Evolutionary conservation across 2,888 invertebrate species (phyloP).

Genomic region (Lasius fuliginosus): DNA sequence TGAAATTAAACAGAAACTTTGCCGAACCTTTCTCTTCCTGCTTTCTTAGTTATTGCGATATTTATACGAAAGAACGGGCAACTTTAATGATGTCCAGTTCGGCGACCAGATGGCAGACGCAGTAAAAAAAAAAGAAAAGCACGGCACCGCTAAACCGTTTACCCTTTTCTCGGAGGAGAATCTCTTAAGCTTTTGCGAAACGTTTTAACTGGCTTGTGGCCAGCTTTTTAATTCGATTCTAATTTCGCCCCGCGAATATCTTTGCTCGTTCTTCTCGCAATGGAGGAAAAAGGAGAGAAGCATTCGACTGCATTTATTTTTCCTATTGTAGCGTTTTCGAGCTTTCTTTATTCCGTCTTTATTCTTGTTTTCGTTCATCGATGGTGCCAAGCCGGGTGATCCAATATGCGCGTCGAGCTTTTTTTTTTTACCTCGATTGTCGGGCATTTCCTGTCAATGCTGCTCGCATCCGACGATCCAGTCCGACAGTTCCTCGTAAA

Average conservation of each 20-base stretch:
- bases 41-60: constrained; percentile 69
- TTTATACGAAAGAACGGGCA: constrained; percentile 83
- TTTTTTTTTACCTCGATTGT: constrained; percentile 31
- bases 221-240: constrained; percentile 76
- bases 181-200: constrained; percentile 74
- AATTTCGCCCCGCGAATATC: constrained; percentile 70
- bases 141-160: constrained; percentile 52
- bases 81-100: constrained; percentile 83
- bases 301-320: constrained; percentile 7
- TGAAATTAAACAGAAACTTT: constrained; percentile 67
- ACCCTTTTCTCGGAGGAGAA: constrained; percentile 63
- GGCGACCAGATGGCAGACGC: constrained; percentile 83
- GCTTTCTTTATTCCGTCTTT: constrained; percentile 18
- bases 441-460: constrained; percentile 64
- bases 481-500: constrained; percentile 57
- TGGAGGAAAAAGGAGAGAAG: constrained; percentile 15
- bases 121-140: constrained; percentile 78
- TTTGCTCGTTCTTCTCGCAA: constrained; percentile 64
- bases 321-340: constrained; percentile 19
- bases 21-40: constrained; percentile 33
- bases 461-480: constrained; percentile 53
- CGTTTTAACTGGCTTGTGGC: constrained; percentile 76
- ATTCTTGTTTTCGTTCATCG: neutral
- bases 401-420: constrained; percentile 9
- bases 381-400: neutral